Evolutionary conservation across 2,888 invertebrate genomes (phyloP), one percentile per base, ranked within the genome.

Genomic region (Dynastes maya): DNA sequence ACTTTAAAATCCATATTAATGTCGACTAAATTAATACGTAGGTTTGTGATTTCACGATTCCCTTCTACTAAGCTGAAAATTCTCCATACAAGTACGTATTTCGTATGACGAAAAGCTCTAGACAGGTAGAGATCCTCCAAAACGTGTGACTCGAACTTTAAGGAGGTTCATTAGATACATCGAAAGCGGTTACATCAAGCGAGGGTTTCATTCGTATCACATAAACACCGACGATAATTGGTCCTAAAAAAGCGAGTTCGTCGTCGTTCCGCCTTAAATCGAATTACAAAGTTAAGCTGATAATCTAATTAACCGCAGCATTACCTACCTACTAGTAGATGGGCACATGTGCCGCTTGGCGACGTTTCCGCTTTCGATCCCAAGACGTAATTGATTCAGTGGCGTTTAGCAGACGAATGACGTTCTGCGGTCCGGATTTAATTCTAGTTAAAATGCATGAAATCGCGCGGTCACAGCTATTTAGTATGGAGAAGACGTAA

Each of bases 191-290:
- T 6, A 45, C 65, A 40, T 37, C 40, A 6, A 27, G 9, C 16
- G 71, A n/a, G 11, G n/a, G 55, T 76, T 51, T 63, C 55, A 77
- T 77, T 71, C 70, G 61, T 68, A 27, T 77, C 70, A 71, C 77
- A 63, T 58, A 77, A 70, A 70, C 77, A 63, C 49, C 68, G 77
- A 58, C 61, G 45, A 77, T 77, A 77, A 77, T 77, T 77, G 70
- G 61, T 63, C 58, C 58, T 49, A 32, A 77, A 77, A 77, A 63
- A 58, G n/a, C n/a, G 40, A 49, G 55, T 55, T 55, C 71, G 51
- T 13, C 22, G 27, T 70, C 58, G 37, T 49, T 68, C 68, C 49
- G 22, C 58, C 71, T 58, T 71, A 71, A 71, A 71, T 71, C 71
- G 71, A 71, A 71, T 71, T 71, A 71, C 71, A 2, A 71, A 71